A percentile compares a stretch with the other conserved stretches of the same genome.
Evolutionary conservation across 23 tunicate species (phyloP).

Genomic region (Trididemnum clinides): DNA sequence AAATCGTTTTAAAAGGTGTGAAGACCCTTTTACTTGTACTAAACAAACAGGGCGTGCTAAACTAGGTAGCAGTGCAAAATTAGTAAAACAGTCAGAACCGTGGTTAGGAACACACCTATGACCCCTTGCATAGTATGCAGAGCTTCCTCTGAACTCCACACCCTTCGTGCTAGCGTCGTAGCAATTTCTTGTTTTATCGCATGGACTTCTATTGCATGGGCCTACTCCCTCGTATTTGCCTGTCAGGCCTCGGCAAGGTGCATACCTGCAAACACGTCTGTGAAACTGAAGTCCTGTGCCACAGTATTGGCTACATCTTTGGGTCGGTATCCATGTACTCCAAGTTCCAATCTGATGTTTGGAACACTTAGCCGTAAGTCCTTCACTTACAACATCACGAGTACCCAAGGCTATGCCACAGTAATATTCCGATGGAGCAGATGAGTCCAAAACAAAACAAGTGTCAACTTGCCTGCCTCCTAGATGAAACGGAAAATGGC

Average conservation of each 20-base stretch:
- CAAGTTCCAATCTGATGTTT: neutral
- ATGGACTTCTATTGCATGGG: neutral
- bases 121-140: neutral
- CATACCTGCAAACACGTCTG: neutral
- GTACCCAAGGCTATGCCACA: neutral
- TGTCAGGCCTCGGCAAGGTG: neutral
- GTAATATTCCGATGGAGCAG: neutral
- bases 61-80: neutral
- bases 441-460: neutral
- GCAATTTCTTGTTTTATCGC: slow-evolving; percentile 19
- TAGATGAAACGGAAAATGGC: slow-evolving; percentile 41
- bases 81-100: neutral
- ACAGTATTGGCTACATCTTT: neutral
- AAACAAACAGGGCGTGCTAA: slow-evolving; percentile 10
- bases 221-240: neutral
- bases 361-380: neutral
- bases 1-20: neutral
- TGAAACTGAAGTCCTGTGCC: neutral
- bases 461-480: neutral
- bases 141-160: neutral
- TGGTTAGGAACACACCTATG: neutral
- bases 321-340: neutral
- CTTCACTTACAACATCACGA: neutral
- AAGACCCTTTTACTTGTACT: neutral
- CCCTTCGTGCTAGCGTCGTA: slow-evolving; percentile 29